A percentile compares a stretch with the other conserved stretches of the same genome.
Conservation (phyloP, 2,888 invertebrate species). For the Gymnoscelis rufifasciata region DNA sequence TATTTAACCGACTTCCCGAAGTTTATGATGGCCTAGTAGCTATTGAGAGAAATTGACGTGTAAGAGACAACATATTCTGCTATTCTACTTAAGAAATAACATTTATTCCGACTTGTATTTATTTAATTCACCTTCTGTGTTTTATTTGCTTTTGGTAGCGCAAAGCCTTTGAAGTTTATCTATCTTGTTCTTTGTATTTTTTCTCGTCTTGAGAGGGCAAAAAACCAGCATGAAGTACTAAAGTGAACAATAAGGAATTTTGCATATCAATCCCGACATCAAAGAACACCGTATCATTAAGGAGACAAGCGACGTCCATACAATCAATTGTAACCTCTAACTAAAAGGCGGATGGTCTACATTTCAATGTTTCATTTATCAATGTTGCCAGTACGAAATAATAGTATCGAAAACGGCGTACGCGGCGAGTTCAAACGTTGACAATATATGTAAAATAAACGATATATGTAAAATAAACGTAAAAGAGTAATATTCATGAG, state of each 20-base stretch:
- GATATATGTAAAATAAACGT: slow-evolving; percentile 58
- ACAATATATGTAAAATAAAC: slow-evolving; percentile 58
- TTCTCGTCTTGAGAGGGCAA: slow-evolving; percentile 7
- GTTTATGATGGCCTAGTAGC: slow-evolving; percentile 29
- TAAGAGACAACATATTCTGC: too few species aligned
- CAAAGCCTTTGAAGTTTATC: slow-evolving; percentile 18
- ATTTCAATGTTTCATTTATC: slow-evolving; percentile 17
- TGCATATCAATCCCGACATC: slow-evolving; percentile 70
- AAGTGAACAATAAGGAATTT: slow-evolving; percentile 59
- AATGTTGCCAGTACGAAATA: slow-evolving; percentile 31
- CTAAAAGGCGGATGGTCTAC: slow-evolving; percentile 17
- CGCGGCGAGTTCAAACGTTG: slow-evolving; percentile 57
- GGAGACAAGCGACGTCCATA: slow-evolving; percentile 33
- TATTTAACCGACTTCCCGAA: slow-evolving; percentile 8
- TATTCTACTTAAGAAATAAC: too few species aligned
- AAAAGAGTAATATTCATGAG: slow-evolving; percentile 68
- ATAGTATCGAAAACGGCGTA: slow-evolving; percentile 45
- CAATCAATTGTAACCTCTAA: slow-evolving; percentile 12
- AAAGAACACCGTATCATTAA: slow-evolving; percentile 64
- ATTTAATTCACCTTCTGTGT: background rate
- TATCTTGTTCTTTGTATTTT: slow-evolving; percentile 16
- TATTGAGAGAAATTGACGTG: slow-evolving; percentile 34
- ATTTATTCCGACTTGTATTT: background rate
- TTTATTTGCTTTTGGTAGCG: background rate
- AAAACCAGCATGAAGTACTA: slow-evolving; percentile 11